Percentiles rank a stretch among this genome's conserved stretches.
Conservation (phyloP, 2,797 vertebrate species). For the Pyrocephalus nanus region DNA sequence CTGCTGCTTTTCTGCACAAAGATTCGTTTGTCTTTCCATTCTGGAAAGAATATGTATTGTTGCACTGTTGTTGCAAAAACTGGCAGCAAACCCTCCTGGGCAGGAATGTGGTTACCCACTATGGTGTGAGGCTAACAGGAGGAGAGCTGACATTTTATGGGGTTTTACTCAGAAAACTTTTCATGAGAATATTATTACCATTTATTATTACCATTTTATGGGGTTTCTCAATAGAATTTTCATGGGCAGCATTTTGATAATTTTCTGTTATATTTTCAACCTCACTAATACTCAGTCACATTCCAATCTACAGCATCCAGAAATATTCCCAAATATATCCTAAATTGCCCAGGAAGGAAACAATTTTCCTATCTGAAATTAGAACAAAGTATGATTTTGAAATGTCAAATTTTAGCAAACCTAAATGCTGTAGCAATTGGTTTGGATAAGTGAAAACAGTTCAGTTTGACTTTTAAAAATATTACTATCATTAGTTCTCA, state of each 20-base stretch:
- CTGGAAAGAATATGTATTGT: constrained; percentile 47
- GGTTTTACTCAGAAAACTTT: constrained; percentile 34
- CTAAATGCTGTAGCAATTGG: constrained; percentile 16
- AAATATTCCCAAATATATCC: constrained; percentile 47
- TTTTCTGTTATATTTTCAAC: constrained; percentile 4
- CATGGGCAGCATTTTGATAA: background rate
- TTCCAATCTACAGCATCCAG: constrained; percentile 33
- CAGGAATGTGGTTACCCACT: constrained; percentile 23
- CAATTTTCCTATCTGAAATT: constrained; percentile 58
- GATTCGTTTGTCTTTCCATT: constrained; percentile 50
- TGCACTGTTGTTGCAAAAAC: constrained; percentile 43
- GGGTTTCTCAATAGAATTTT: constrained; percentile 18
- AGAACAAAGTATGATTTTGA: constrained; percentile 22
- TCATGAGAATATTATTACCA: background rate
- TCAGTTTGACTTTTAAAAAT: constrained; percentile 32
- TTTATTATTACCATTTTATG: constrained; percentile 25
- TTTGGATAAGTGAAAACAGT: constrained; percentile 56
- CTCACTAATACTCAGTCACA: background rate
- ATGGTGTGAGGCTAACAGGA: constrained; percentile 3
- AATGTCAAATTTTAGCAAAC: constrained; percentile 50
- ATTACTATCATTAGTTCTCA: constrained; percentile 45
- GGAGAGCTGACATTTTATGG: constrained; percentile 27
- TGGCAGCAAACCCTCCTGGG: constrained; percentile 43
- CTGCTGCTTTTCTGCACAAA: constrained; percentile 40
- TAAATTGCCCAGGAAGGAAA: constrained; percentile 62